Evolutionary conservation across 2,113 vertebrate genomes (phyloP).

Genomic region (Engystomops pustulosus): DNA sequence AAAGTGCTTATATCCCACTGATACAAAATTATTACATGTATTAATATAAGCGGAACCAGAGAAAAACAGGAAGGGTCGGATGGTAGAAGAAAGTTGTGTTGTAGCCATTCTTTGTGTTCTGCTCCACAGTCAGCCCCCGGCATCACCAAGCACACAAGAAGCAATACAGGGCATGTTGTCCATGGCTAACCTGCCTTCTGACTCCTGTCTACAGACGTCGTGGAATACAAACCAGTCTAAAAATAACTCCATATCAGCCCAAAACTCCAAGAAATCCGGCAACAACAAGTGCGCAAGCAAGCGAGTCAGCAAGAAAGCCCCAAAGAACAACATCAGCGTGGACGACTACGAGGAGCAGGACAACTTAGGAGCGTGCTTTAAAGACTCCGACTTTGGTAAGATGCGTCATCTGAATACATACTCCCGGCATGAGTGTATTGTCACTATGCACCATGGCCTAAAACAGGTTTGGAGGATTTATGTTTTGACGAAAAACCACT

Average conservation of each 20-base stretch:
- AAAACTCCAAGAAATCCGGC: slow-evolving; percentile 78
- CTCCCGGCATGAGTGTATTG: background rate
- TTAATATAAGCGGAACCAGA: too few relatives aligned
- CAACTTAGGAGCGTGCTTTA: slow-evolving; percentile 96
- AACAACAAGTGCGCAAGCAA: slow-evolving; percentile 81
- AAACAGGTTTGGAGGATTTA: background rate
- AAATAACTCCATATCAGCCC: slow-evolving; percentile 79
- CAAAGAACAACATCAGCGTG: slow-evolving; percentile 85
- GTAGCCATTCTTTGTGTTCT: background rate
- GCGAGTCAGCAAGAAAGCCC: slow-evolving; percentile 84
- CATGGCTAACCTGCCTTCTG: slow-evolving; percentile 97
- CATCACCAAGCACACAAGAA: slow-evolving; percentile 98
- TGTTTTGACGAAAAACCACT: too few relatives aligned
- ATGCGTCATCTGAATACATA: background rate
- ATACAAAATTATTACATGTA: too few relatives aligned
- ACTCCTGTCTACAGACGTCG: slow-evolving; percentile 86
- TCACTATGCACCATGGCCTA: background rate
- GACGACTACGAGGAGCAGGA: slow-evolving; percentile 95
- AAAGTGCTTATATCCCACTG: too few relatives aligned
- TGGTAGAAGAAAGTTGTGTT: too few relatives aligned
- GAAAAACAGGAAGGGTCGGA: too few relatives aligned
- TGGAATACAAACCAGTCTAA: slow-evolving; percentile 89
- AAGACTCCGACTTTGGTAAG: slow-evolving; percentile 95
- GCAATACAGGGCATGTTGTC: slow-evolving; percentile 99
- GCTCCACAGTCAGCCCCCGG: slow-evolving; percentile 89